Conservation (phyloP, 2,888 invertebrate species). For the Drosophila cognata region DNA sequence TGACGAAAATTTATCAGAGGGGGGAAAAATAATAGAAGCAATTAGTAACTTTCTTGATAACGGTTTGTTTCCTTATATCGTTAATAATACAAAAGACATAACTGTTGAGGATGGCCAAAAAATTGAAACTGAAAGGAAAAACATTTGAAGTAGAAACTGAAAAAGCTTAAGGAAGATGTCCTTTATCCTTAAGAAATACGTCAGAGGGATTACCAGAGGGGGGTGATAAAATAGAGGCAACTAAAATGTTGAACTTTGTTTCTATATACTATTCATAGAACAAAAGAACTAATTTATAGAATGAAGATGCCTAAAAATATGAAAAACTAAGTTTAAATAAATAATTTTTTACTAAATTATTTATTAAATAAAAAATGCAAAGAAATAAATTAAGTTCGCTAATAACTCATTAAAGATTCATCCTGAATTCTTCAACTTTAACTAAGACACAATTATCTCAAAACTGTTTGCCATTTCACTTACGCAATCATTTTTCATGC, state of each 20-base stretch:
- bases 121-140: neutral
- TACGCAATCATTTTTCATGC: neutral
- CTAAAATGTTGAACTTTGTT: neutral
- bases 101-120: neutral
- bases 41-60: neutral
- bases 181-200: neutral
- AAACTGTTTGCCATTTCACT: neutral
- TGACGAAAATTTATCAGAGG: neutral
- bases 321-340: neutral
- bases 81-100: neutral
- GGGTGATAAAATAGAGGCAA: neutral
- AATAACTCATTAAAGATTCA: neutral
- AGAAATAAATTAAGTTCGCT: fast-evolving
- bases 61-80: too few species aligned
- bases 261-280: neutral
- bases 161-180: neutral
- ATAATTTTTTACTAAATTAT: neutral
- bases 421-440: neutral
- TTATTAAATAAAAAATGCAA: neutral
- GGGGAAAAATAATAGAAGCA: neutral
- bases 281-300: neutral
- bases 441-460: neutral
- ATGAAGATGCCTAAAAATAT: fast-evolving
- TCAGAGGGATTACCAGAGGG: neutral
- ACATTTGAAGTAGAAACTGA: neutral